These are phyloP conservation scores for Mustela nigripes DNA, from an alignment of 2,113 vertebrate species.

Conservation along the genomic window DNA sequence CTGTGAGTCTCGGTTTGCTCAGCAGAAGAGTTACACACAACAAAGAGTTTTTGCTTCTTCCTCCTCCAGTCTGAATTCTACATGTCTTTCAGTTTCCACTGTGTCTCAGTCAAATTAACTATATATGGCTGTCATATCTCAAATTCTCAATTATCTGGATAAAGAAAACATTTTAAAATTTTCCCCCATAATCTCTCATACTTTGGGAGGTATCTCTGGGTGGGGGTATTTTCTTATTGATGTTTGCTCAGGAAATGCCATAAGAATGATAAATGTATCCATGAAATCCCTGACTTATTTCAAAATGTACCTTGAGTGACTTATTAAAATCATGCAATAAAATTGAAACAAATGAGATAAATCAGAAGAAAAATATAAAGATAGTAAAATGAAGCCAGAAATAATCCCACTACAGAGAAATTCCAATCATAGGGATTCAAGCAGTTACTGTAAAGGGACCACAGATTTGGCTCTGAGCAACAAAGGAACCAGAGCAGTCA, in stretches of 20 bases:
- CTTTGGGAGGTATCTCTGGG: neutral
- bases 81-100: neutral
- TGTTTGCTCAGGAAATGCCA: slow-evolving; percentile 17
- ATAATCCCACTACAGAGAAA: neutral
- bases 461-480: neutral
- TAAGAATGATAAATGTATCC: neutral
- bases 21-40: neutral
- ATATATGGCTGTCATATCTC: neutral
- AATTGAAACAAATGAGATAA: slow-evolving; percentile 32
- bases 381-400: neutral
- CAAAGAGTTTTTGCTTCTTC: neutral
- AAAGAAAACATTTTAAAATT: neutral
- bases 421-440: neutral
- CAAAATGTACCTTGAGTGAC: slow-evolving; percentile 31
- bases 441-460: neutral
- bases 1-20: neutral
- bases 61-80: neutral
- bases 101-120: neutral
- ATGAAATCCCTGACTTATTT: slow-evolving; percentile 27
- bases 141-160: slow-evolving; percentile 26
- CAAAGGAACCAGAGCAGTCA: neutral
- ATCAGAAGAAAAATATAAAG: slow-evolving; percentile 9
- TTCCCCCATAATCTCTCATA: neutral
- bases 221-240: neutral
- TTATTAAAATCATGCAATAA: neutral